These are phyloP conservation scores for Gymnodraco acuticeps DNA, from an alignment of 2,797 vertebrate species.

Conservation along the genomic window DNA sequence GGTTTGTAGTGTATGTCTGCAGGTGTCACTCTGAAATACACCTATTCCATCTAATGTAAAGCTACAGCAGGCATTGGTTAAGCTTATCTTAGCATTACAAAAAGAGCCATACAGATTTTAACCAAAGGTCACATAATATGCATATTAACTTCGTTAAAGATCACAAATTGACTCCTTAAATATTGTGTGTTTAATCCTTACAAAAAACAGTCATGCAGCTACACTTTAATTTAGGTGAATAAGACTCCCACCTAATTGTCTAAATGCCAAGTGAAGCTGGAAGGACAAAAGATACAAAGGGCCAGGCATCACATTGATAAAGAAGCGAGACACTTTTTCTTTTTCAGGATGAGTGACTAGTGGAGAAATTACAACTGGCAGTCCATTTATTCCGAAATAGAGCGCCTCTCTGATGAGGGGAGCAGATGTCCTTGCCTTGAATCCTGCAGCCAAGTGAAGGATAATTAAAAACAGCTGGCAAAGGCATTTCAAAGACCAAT, in stretches of 20 bases:
- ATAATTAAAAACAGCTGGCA: conserved; percentile 26
- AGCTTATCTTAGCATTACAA: not conserved
- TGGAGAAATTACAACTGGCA: conserved; percentile 65
- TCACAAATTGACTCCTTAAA: not conserved
- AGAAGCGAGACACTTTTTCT: conserved; percentile 46
- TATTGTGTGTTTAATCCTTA: not conserved
- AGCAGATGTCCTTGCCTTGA: conserved; percentile 72
- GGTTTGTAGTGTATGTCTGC: not conserved
- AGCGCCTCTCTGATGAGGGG: conserved; percentile 75
- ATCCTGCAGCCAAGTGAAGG: conserved; percentile 53
- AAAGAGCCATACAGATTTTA: not conserved
- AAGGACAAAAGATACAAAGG: conserved; percentile 21
- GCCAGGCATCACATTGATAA: conserved; percentile 38
- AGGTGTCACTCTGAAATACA: not conserved
- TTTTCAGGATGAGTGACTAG: conserved; percentile 65
- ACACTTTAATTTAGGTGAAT: conserved; percentile 11
- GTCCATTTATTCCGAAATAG: conserved; percentile 72
- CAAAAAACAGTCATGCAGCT: not conserved
- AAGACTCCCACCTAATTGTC: conserved; percentile 6
- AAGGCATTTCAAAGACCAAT: conserved; percentile 32
- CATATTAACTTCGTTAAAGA: not conserved
- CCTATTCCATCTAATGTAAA: not conserved
- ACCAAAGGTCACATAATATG: not conserved
- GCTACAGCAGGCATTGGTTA: not conserved
- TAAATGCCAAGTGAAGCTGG: not conserved